Evolutionary conservation across 1,140 invertebrate species (phyloP).

Genomic region (Aphelinus atriplicis): DNA sequence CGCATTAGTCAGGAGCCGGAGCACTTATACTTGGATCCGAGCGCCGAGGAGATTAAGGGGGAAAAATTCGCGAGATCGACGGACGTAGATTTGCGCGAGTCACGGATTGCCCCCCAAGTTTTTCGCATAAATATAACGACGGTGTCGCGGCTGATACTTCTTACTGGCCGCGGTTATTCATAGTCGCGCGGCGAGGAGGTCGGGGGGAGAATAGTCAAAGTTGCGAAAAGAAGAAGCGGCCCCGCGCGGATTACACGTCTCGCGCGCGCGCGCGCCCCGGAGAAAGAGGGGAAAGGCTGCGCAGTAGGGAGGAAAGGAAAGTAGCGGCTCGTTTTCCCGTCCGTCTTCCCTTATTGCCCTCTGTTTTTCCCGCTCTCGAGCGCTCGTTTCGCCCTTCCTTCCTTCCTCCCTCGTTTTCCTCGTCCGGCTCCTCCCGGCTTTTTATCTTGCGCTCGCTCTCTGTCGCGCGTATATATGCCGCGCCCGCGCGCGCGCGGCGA

Average conservation of each 20-base stretch:
- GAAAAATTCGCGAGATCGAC: conserved; percentile 15
- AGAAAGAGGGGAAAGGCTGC: too few species aligned
- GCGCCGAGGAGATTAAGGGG: conserved; percentile 20
- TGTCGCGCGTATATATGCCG: too few species aligned
- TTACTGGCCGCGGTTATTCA: conserved; percentile 6
- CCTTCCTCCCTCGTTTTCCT: conserved; percentile 12
- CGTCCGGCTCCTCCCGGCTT: conserved; percentile 9
- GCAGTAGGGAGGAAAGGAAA: background rate
- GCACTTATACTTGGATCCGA: background rate
- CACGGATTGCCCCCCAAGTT: background rate
- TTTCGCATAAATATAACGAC: conserved; percentile 26
- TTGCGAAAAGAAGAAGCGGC: conserved; percentile 6
- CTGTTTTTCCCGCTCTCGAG: conserved; percentile 33
- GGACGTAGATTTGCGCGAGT: background rate
- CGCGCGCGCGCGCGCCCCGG: too few species aligned
- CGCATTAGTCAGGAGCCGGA: too few species aligned
- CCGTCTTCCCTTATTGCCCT: conserved; percentile 27
- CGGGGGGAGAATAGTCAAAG: conserved; percentile 14
- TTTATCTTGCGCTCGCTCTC: conserved; percentile 17
- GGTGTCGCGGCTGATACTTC: background rate
- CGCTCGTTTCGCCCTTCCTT: conserved; percentile 23
- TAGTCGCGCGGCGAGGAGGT: background rate
- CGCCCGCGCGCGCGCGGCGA: background rate
- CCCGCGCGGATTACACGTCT: background rate
- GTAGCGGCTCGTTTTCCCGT: conserved; percentile 1